Percentiles rank a stretch among this genome's conserved stretches.
phyloP scores from a whole-genome alignment of 2,888 invertebrate species.

The Penaeus monodon region DNA sequence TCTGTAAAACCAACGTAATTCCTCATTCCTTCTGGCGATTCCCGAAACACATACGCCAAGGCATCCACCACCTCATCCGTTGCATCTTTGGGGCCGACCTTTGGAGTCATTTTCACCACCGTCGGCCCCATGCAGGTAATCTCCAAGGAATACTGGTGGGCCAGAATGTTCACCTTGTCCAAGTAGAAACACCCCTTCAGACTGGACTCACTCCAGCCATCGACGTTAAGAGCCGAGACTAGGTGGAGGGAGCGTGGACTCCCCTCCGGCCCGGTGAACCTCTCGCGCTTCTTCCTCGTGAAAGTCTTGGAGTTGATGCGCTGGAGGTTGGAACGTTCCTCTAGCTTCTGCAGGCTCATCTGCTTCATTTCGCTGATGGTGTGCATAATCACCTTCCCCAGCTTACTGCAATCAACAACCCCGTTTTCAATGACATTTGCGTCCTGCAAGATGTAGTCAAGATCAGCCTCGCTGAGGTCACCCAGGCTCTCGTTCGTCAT shows the following conservation, averaged over 20 bases:
- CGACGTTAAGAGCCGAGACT: constrained; percentile 19
- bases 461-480: constrained; percentile 44
- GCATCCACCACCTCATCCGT: constrained; percentile 53
- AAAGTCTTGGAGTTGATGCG: constrained; percentile 60
- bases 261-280: constrained; percentile 25
- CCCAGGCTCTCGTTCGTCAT: neutral
- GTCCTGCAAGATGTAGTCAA: constrained; percentile 61
- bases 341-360: constrained; percentile 57
- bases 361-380: constrained; percentile 61
- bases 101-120: constrained; percentile 52
- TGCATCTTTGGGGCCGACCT: constrained; percentile 34
- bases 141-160: constrained; percentile 61
- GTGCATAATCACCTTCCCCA: constrained; percentile 55
- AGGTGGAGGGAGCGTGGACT: neutral
- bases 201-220: constrained; percentile 52
- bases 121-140: constrained; percentile 55
- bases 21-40: constrained; percentile 58
- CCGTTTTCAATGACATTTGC: constrained; percentile 42
- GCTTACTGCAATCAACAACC: constrained; percentile 47
- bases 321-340: constrained; percentile 57
- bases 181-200: constrained; percentile 62
- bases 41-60: constrained; percentile 60
- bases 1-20: constrained; percentile 62
- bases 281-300: constrained; percentile 55
- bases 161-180: constrained; percentile 55